phyloP scores from a whole-genome alignment of 2,113 vertebrate species.

The Elephas maximus region DNA sequence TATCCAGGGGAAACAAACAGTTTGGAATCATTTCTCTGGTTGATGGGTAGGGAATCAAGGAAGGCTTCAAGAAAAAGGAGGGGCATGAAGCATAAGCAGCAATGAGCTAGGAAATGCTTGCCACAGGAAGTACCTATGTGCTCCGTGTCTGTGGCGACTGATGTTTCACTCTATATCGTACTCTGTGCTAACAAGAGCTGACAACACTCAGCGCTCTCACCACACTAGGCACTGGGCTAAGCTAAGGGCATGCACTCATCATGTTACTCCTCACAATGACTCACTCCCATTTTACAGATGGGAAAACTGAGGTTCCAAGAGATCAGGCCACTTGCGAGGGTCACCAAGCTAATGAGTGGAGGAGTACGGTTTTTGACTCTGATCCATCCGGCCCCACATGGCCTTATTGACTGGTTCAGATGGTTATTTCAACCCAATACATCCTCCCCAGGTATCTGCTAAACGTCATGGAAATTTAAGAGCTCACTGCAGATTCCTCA shows the following conservation, averaged over 20 bases:
- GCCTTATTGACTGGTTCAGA: neutral
- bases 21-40: neutral
- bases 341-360: neutral
- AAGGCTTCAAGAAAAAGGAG: neutral
- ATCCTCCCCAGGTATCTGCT: neutral
- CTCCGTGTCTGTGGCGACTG: neutral
- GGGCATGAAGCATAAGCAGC: neutral
- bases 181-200: neutral
- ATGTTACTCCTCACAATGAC: neutral
- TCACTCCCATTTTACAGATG: slow-evolving; percentile 23
- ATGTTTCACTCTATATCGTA: rapidly evolving
- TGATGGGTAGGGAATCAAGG: neutral
- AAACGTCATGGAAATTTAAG: neutral
- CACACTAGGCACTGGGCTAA: neutral
- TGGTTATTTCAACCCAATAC: neutral
- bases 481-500: neutral
- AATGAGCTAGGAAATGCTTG: rapidly evolving
- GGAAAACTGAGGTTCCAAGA: slow-evolving; percentile 21
- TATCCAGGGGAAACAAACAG: neutral
- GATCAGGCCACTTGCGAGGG: neutral
- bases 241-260: rapidly evolving
- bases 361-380: neutral
- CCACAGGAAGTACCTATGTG: neutral
- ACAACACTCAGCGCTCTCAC: neutral
- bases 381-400: neutral